Percentiles rank a stretch among this genome's conserved stretches.
These are phyloP conservation scores for Oligia latruncula DNA, from an alignment of 2,888 invertebrate species.

Conservation along the genomic window DNA sequence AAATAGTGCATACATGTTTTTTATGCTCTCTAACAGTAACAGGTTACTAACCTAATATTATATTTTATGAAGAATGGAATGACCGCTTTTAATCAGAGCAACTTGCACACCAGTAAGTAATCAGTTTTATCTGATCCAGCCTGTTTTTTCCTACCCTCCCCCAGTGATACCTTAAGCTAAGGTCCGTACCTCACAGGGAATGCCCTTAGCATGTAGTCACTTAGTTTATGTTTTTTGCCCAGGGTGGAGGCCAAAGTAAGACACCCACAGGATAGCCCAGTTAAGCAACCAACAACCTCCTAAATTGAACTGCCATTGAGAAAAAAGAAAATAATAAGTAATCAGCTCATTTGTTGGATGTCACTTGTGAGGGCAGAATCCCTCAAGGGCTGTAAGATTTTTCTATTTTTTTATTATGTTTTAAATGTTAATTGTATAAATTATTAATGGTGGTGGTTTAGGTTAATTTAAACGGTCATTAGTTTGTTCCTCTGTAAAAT, in stretches of 20 bases:
- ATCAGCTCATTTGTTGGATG: too few species aligned
- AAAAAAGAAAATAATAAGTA: neutral
- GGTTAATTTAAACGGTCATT: neutral
- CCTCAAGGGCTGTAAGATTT: neutral
- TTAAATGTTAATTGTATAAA: neutral
- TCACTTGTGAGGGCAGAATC: too few species aligned
- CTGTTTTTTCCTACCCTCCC: neutral
- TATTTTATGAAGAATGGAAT: neutral
- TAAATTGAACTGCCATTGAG: too few species aligned
- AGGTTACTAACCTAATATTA: neutral
- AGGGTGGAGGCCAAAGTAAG: too few species aligned
- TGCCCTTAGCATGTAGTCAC: neutral
- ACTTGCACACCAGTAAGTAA: accelerated
- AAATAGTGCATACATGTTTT: neutral
- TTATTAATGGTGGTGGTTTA: neutral
- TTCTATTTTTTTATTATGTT: neutral
- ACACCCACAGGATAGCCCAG: neutral
- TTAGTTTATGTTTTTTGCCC: neutral
- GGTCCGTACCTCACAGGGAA: neutral
- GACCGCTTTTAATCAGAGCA: neutral
- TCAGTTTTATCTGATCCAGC: neutral
- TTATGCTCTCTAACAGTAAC: neutral
- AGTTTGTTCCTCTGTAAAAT: neutral
- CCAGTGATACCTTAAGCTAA: neutral
- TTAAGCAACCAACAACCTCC: neutral